Conservation (phyloP, 1,140 invertebrate genomes). For the Druon quercuslanigerum region DNA sequence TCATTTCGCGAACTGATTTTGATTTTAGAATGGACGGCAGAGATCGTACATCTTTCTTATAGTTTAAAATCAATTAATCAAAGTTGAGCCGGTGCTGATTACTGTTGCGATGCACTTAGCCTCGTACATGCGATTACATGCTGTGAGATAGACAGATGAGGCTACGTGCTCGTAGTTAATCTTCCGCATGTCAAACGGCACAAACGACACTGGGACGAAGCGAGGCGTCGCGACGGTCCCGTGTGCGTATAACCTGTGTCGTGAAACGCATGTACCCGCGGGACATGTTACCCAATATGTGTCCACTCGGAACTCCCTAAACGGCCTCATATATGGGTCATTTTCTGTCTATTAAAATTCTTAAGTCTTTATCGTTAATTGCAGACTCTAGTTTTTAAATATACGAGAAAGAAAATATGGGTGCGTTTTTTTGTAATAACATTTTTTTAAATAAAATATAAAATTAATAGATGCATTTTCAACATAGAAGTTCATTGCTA, state of each 20-base stretch:
- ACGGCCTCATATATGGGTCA: not conserved
- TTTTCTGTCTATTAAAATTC: too few species aligned
- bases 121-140: conserved; percentile 69
- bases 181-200: conserved; percentile 67
- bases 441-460: too few species aligned
- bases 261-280: not conserved
- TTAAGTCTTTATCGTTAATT: too few species aligned
- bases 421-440: too few species aligned
- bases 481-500: too few species aligned
- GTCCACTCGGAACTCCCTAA: conserved; percentile 12
- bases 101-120: conserved; percentile 69
- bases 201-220: conserved; percentile 57
- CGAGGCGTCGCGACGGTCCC: conserved; percentile 7
- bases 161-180: conserved; percentile 68
- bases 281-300: conserved; percentile 42
- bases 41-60: conserved; percentile 19
- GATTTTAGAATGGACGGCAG: too few species aligned
- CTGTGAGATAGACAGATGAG: conserved; percentile 70
- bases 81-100: conserved; percentile 64
- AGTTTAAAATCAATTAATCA: conserved; percentile 66
- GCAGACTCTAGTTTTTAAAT: too few species aligned
- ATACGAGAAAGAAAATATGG: too few species aligned
- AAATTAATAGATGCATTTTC: too few species aligned
- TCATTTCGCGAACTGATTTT: too few species aligned
- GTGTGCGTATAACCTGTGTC: conserved; percentile 39